Evolutionary conservation across 2,888 invertebrate species (phyloP), one percentile per base, ranked within the genome.

Genomic region (Hanleya hanleyi): DNA sequence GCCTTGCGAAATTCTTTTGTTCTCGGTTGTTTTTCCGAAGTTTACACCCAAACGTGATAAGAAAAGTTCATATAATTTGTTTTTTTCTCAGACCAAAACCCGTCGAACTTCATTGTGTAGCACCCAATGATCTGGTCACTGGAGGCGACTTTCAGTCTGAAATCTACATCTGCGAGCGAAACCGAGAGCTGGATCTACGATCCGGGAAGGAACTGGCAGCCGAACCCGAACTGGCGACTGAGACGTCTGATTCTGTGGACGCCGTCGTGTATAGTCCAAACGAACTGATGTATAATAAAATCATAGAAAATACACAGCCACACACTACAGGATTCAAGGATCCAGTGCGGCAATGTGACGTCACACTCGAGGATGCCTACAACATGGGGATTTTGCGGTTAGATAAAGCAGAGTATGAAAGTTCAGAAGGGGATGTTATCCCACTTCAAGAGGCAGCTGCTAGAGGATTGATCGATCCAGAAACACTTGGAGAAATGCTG

Each of bases 281-380:
- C 67, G 78, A 80, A 57, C 73, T 81, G 51, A 70, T 88, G 66
- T 84, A 81, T 38, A 79, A 82, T 32, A 83, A 80, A 68, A 73
- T 89, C 1, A 75, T 81, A 71, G 81, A 83, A 26, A 79, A 78
- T 65, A 71, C 87, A 61, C 84, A 87, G 74, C 75, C 82, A n/a
- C 77, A 77, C 29, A 75, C 79, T 15, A 77, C 79, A 18, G 81
- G 83, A 6, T 81, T 85, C 33, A 78, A 80, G 50, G 86, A 87
- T 69, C 85, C 87, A 0, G 72, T 72, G 35, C 83, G 86, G n/a
- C 80, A 83, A 6, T 75, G 81, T 36, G 78, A 82, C 15, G 76
- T 89, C 37, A 84, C 87, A 4, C 76, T 88, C 12, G 84, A 86
- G 22, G 87, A 88, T 36, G 88, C 89, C 1, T 81, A 85, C 49